A percentile compares a stretch with the other conserved stretches of the same genome.
phyloP scores from a whole-genome alignment of 1,140 invertebrate genomes.

The Drosophila littoralis region DNA sequence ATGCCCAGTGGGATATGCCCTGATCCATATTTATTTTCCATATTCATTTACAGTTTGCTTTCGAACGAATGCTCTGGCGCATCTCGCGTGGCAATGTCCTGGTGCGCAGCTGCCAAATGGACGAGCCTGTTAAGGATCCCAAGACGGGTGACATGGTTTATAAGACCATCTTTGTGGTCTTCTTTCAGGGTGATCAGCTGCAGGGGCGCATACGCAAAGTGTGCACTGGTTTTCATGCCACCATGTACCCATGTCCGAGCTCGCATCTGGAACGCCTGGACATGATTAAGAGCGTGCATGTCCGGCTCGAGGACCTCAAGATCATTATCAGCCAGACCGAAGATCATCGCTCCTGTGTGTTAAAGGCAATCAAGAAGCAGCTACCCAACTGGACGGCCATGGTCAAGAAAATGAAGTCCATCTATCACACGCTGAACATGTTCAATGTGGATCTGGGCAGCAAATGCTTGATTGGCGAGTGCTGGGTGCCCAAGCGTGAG shows the following conservation, averaged over 20 bases:
- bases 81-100: slow-evolving; percentile 97
- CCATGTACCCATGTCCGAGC: slow-evolving; percentile 97
- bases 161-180: slow-evolving; percentile 97
- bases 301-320: slow-evolving; percentile 96
- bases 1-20: no score
- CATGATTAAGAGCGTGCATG: slow-evolving; percentile 97
- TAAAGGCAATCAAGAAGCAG: slow-evolving; percentile 96
- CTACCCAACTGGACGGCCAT: slow-evolving; percentile 97
- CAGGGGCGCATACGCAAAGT: slow-evolving; percentile 98
- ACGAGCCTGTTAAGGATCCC: slow-evolving; percentile 92
- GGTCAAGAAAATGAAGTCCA: slow-evolving; percentile 93
- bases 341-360: slow-evolving; percentile 96
- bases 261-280: slow-evolving; percentile 94
- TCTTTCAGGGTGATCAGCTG: slow-evolving; percentile 99
- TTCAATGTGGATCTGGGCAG: slow-evolving; percentile 96
- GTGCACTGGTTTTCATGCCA: slow-evolving; percentile 97
- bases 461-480: slow-evolving; percentile 97
- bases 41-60: slow-evolving; percentile 89
- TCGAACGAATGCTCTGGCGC: slow-evolving; percentile 98
- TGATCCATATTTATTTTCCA: background rate
- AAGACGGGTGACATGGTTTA: slow-evolving; percentile 94
- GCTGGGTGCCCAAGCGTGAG: slow-evolving; percentile 96
- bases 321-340: slow-evolving; percentile 97
- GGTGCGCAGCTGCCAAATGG: slow-evolving; percentile 93
- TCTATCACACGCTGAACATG: slow-evolving; percentile 94